Evolutionary conservation across 1,140 invertebrate species (phyloP).

Genomic region (Chironomus tepperi): DNA sequence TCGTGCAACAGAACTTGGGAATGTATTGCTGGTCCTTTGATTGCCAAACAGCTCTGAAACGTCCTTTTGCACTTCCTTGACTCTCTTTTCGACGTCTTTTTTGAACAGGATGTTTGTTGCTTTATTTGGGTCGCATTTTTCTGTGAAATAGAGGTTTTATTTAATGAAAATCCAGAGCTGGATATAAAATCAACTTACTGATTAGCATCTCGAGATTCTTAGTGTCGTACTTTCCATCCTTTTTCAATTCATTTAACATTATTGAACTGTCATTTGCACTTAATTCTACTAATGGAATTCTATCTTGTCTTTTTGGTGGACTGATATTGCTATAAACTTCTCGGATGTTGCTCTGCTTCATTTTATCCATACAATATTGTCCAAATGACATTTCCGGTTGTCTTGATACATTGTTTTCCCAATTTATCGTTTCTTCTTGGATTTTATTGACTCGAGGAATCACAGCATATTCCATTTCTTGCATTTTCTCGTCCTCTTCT

Average conservation of each 20-base stretch:
- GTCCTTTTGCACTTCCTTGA: not conserved
- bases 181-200: not conserved
- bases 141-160: not conserved
- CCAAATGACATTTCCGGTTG: not conserved
- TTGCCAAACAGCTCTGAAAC: too few relatives aligned
- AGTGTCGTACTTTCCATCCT: not conserved
- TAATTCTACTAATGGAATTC: not conserved
- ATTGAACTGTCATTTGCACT: not conserved
- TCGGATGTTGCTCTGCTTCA: not conserved
- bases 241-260: not conserved
- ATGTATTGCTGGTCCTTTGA: not conserved
- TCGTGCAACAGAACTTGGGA: not conserved
- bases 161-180: not conserved
- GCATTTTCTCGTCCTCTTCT: not conserved
- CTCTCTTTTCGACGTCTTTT: not conserved
- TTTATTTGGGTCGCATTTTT: not conserved
- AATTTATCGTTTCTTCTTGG: not conserved
- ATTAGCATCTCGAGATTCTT: not conserved
- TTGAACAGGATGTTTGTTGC: not conserved
- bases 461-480: conserved; percentile 17
- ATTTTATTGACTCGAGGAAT: not conserved
- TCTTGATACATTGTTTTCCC: not conserved
- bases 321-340: not conserved
- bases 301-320: not conserved
- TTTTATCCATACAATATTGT: not conserved